Base-by-base conservation (phyloP, 1,140 invertebrate species). In the Dendroctonus ponderosae region DNA sequence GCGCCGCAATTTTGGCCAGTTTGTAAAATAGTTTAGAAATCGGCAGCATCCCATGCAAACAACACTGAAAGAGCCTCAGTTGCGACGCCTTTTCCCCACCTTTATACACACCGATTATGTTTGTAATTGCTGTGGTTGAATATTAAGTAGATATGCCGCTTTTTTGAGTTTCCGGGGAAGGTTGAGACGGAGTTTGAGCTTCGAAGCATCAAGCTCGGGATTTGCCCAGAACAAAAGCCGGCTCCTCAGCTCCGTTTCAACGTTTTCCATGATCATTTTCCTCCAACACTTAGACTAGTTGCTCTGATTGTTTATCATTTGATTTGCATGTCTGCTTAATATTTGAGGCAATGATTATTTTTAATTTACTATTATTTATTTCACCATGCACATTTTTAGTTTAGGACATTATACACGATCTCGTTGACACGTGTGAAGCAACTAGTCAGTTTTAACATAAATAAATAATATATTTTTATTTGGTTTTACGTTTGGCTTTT, bases 361-460 rank as follows among this genome's bases (percentile, higher is more conserved):
- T 59, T 65, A 71, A 70, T 68, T 66, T 62, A 74, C 72, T 70
- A 65, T 56, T 67, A 61, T 48, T 65, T 67, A 61, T 67, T 60
- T 60, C 65, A 60, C 65, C 39, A 9, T 9, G 57, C 57, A 59
- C 57, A 57, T 39, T 59, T 59, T 57, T 59, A 57, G 39, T 62
- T 72, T 61, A 67, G 68, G 70, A 58, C 69, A 56, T 41, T 62
- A 67, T 72, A 74, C 73, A 76, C 73, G 69, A 70, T 74, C 69
- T 72, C 68, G 62, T 66, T 69, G 70, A 74, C 72, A 76, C 73
- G 78, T 79, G 77, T 79, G 75, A 74, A 73, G 77, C 75, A 79
- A 79, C 78, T 79, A 79, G 78, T 79, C 78, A 79, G 58, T 56
- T 62, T 53, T 67, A 50, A 12, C 50, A 43, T 15, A 39, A 65